A percentile compares a stretch with the other conserved stretches of the same genome.
phyloP scores from a whole-genome alignment of 2,797 vertebrate species.

The Cryptoblepharus egeriae region DNA sequence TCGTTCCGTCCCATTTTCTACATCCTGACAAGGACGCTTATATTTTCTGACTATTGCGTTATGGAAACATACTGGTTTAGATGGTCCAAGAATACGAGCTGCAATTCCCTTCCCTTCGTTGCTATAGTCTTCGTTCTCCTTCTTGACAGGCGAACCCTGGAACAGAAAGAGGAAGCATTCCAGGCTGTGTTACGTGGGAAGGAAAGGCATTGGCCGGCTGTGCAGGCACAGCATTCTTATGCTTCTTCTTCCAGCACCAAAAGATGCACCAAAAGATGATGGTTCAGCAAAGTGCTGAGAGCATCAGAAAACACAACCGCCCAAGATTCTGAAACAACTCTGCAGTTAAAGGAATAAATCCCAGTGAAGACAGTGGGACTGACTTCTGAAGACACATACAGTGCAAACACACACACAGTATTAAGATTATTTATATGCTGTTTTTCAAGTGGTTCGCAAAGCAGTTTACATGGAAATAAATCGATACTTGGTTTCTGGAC shows the following conservation, averaged over 20 bases:
- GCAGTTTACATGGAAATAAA: too few relatives aligned
- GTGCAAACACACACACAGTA: too few relatives aligned
- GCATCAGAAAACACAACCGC: not conserved
- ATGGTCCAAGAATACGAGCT: conserved; percentile 92
- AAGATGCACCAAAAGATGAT: too few relatives aligned
- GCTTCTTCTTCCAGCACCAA: not conserved
- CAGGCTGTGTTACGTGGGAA: conserved; percentile 7
- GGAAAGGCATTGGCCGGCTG: not conserved
- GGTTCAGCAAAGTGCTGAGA: not conserved
- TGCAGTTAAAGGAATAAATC: not conserved
- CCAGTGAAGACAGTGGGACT: not conserved
- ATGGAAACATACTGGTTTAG: conserved; percentile 87
- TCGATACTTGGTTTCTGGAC: too few relatives aligned
- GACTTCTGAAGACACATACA: not conserved
- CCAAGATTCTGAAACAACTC: not conserved
- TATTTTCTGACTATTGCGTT: not conserved
- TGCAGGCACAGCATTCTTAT: too few relatives aligned
- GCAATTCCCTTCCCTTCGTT: conserved; percentile 94
- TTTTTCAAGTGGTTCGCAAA: too few relatives aligned
- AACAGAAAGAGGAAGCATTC: conserved; percentile 42
- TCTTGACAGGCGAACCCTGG: conserved; percentile 87
- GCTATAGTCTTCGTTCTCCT: conserved; percentile 89
- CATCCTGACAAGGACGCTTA: not conserved
- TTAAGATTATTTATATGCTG: too few relatives aligned
- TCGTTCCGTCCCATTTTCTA: not conserved